Evolutionary conservation across 2,888 invertebrate species (phyloP), one percentile per base, ranked within the genome.

Genomic region (Volucella bombylans): DNA sequence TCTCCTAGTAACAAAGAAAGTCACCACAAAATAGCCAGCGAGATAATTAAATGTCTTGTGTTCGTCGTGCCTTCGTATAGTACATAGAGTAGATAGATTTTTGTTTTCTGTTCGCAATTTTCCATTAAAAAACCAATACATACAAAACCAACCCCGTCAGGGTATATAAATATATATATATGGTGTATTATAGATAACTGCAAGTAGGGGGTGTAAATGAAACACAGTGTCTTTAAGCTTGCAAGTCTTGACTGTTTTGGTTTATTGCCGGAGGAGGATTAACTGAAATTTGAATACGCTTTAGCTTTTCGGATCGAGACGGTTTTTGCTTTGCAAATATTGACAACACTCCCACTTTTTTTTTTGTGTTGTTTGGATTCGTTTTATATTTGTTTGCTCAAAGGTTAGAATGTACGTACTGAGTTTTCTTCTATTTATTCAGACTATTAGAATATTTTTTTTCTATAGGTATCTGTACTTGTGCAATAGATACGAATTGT

Each of bases 1-100:
- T 41, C 80, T 79, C 83, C 67, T 85, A 85, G 85, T 81, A 85
- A 85, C 85, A 81, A 64, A 81, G 73, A 76, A 71, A 65, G 72
- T 73, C 72, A 54, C 68, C 78, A 65, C 61, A 68, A 72, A 82
- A 77, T 77, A 71, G 72, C 62, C 62, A 62, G 59, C 57, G 50
- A 61, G 67, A 83, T 80, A 83, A 83, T 79, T 79, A 74, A 83
- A 74, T 69, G 65, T 50, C 62, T 57, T 52, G 18, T 10, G 31
- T 31, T 6, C 31, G 31, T 6, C 1, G 31, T 31, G 31, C 6
- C 31, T 45, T 23, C 49, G 49, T 49, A 31, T 65, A n/a, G 18
- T 23, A 23, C 18, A 23, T 23, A 23, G 1, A n/a, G 55, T 72
- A 77, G 81, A 76, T 50, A 76, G 47, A 59, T 49, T 65, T 68